These are phyloP conservation scores for Scelioninae gen. 2 DNA, from an alignment of 2,888 invertebrate species.

Conservation along the genomic window DNA sequence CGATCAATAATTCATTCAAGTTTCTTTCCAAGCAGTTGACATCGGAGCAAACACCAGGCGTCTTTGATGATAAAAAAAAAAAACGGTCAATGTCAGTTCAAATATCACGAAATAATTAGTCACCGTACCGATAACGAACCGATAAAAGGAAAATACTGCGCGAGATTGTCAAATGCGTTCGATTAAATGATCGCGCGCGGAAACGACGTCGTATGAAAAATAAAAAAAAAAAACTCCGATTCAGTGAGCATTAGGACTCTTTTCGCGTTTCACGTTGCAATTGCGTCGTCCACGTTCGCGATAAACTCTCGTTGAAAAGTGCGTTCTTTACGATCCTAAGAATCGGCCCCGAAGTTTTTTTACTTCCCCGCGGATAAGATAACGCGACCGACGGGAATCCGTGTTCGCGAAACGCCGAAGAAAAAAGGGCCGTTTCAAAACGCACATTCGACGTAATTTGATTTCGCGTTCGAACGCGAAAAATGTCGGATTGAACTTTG, in stretches of 20 bases:
- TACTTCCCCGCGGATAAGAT: slow-evolving; percentile 43
- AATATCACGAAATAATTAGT: neutral
- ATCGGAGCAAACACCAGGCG: too few species aligned
- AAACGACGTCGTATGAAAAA: neutral
- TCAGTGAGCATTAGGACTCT: neutral
- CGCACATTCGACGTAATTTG: too few species aligned
- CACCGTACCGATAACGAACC: too few species aligned
- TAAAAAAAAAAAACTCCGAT: neutral
- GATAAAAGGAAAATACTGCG: too few species aligned
- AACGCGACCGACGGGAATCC: slow-evolving; percentile 29
- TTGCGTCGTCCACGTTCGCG: slow-evolving; percentile 28
- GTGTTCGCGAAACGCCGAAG: slow-evolving; percentile 13
- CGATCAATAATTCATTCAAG: too few species aligned
- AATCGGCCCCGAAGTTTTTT: slow-evolving; percentile 45
- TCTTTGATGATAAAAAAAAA: too few species aligned
- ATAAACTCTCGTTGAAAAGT: slow-evolving; percentile 46
- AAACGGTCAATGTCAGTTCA: neutral
- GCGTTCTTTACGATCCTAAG: slow-evolving; percentile 35
- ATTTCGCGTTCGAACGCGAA: too few species aligned
- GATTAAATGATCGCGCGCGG: too few species aligned
- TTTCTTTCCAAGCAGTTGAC: too few species aligned
- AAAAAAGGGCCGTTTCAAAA: too few species aligned
- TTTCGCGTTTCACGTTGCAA: slow-evolving; percentile 26
- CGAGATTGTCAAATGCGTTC: too few species aligned
- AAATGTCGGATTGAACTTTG: too few species aligned